Conservation (phyloP, 2,113 vertebrate genomes). For the Melanostigma gelatinosum region DNA sequence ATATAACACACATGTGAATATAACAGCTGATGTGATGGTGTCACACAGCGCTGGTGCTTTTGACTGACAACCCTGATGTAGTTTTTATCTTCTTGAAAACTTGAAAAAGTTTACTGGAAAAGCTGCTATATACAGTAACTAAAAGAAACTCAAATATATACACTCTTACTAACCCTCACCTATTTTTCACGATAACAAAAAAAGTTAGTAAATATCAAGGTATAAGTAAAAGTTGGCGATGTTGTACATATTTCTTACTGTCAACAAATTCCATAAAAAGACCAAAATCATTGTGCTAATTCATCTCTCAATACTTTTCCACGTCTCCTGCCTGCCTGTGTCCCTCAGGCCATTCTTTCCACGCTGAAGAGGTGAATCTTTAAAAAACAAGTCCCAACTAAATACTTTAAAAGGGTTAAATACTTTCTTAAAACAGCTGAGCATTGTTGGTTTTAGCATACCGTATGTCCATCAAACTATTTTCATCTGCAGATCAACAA, state of each 20-base stretch:
- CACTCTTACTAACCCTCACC: neutral
- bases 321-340: neutral
- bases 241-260: neutral
- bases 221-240: neutral
- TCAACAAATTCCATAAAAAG: neutral
- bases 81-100: neutral
- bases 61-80: neutral
- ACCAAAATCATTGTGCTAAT: neutral
- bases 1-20: neutral
- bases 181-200: neutral
- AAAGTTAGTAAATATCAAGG: neutral
- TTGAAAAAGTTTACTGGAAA: neutral
- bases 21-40: neutral
- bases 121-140: neutral
- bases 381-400: neutral
- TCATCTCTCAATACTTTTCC: neutral
- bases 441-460: neutral
- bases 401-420: neutral
- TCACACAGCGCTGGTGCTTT: neutral
- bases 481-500: neutral
- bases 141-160: neutral
- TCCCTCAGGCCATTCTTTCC: neutral
- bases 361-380: neutral
- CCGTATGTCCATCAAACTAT: neutral
- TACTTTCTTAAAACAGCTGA: neutral